Base-by-base conservation (phyloP, 2,888 invertebrate genomes). In the Lepidocyrtinus sp. region DNA sequence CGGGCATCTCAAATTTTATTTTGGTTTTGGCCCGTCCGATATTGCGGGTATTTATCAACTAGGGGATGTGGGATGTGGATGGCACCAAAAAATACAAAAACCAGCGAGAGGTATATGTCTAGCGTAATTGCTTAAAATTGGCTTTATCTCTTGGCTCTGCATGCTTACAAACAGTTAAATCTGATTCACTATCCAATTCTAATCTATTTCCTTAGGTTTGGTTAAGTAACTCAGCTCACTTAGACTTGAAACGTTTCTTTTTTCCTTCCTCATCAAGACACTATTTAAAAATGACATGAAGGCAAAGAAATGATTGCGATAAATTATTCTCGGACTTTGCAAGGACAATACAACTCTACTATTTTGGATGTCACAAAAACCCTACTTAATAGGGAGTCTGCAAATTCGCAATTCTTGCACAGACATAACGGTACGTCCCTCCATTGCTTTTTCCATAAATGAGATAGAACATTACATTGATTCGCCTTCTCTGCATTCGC, bases 201-300 rank as follows among this genome's bases (percentile, higher is more conserved):
- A 55, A 55, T 55, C 55, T 55, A 55, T 55, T 55, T 55, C 55
- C 55, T 55, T 17, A n/a, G n/a, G n/a, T n/a, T n/a, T n/a, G n/a
- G n/a, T n/a, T n/a, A n/a, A n/a, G n/a, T n/a, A n/a, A n/a, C n/a
- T n/a, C n/a, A n/a, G n/a, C n/a, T 55, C 55, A 3, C 55, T 17
- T 3, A 12, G 55, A 12, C 55, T 12, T 55, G 55, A n/a, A n/a
- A n/a, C n/a, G n/a, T n/a, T n/a, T 55, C 55, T 55, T 55, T 55
- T 17, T 55, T n/a, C n/a, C 55, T 55, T 55, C 55, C 55, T 55
- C 55, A 55, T 55, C 55, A 55, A 55, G 55, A 55, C n/a, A 17
- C 55, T 55, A 55, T 55, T 55, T 55, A 55, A 55, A 17, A 55
- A 17, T 55, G 55, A 55, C 55, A 17, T 55, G 55, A 55, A 55